Base-by-base conservation (phyloP, 2,113 vertebrate species). In the Passerina amoena region DNA sequence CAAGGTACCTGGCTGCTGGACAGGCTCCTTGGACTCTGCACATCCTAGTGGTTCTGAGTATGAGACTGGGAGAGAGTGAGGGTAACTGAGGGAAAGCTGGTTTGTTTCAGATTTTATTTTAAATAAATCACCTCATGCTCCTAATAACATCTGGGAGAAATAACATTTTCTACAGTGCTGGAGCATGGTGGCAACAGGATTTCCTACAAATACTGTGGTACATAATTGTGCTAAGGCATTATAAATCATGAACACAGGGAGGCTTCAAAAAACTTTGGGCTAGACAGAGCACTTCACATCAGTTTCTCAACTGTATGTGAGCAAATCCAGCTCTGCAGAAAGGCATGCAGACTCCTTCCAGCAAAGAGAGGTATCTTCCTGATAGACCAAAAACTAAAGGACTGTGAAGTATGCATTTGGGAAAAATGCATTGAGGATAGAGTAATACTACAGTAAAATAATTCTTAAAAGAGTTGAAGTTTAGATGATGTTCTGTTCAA, bases 11-110 rank as follows among this genome's bases (percentile, higher is more conserved):
- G 16, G 24, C 35, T 51, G 18, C 20, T 48, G 60, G 19, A 71
- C 51, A 63, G 20, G 24, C 16, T 56, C 37, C 69, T 87, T 0
- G 0, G 54, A 17, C 31, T 23, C 12, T 3, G 2, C 14, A 17
- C 20, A 13, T 35, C 53, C 30, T 78, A 14, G 12, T 69, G 27
- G 9, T 57, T 73, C 23, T 38, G 16, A 31, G 21, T 12, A 18
- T 22, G 20, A 66, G 44, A 31, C 12, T 42, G 31, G 5, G 45
- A 73, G n/a, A 44, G 6, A n/a, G 5, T 24, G 37, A 70, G 9
- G 11, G 24, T 24, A 57, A 78, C 12, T 6, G 19, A 72, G 11
- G 10, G 7, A 83, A 54, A 86, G 9, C 13, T 75, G 20, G 2
- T 53, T 93, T 81, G 5, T 30, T 88, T 73, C 47, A 45, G 25